Evolutionary conservation across 1,140 invertebrate genomes (phyloP).

Genomic region (Drosophila ironensis): DNA sequence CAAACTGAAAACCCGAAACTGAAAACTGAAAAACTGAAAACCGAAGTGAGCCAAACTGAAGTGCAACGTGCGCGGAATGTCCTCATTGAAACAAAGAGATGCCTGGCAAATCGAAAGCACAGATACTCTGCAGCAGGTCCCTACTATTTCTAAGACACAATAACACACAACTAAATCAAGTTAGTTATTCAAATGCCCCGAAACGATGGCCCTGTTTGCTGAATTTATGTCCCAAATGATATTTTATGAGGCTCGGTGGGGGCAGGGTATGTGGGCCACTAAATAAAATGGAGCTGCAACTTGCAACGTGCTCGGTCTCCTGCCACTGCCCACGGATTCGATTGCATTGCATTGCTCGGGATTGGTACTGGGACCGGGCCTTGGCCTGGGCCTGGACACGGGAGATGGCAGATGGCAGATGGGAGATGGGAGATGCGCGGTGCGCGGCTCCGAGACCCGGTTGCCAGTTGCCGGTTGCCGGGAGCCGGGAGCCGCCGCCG

Average conservation of each 20-base stretch:
- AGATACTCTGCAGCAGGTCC: slow-evolving; percentile 30
- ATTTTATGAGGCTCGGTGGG: too few species aligned
- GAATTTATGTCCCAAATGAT: too few species aligned
- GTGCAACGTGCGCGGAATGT: slow-evolving; percentile 73
- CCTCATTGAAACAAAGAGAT: slow-evolving; percentile 72
- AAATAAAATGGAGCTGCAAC: slow-evolving; percentile 16
- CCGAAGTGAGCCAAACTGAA: slow-evolving; percentile 38
- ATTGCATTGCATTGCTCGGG: background rate
- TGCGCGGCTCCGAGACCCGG: too few species aligned
- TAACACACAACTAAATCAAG: too few species aligned
- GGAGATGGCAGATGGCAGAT: background rate
- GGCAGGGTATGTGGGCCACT: slow-evolving; percentile 2
- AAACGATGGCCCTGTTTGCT: too few species aligned
- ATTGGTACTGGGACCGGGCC: slow-evolving; percentile 24
- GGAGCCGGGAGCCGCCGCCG: background rate
- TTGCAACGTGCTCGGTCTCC: slow-evolving; percentile 45
- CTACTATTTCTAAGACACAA: too few species aligned
- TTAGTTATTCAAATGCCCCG: too few species aligned
- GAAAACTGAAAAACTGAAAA: slow-evolving; percentile 17
- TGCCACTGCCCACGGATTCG: background rate
- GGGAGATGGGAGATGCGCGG: slow-evolving; percentile 6
- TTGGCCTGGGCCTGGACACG: slow-evolving; percentile 12
- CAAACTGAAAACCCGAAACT: too few species aligned
- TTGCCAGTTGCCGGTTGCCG: too few species aligned
- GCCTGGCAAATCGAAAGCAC: slow-evolving; percentile 4